Evolutionary conservation across 2,797 vertebrate species (phyloP).

Genomic region (Onychomys torridus): DNA sequence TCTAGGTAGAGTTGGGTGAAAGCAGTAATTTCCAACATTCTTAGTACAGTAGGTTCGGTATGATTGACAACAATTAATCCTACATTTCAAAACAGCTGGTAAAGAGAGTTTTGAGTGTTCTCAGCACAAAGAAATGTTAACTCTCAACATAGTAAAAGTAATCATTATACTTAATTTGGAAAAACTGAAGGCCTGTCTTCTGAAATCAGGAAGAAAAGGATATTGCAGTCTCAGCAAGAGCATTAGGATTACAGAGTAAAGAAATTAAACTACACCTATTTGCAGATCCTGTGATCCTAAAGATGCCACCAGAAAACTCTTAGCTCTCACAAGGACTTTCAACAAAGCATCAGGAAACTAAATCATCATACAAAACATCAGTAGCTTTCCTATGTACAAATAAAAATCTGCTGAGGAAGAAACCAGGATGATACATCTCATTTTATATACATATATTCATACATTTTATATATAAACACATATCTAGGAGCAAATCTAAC

Average conservation of each 20-base stretch:
- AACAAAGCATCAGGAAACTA: not conserved
- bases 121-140: not conserved
- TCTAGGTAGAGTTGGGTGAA: not conserved
- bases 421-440: too few relatives aligned
- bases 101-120: not conserved
- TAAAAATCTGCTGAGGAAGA: not conserved
- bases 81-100: not conserved
- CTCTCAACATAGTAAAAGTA: not conserved
- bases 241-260: not conserved
- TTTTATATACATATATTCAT: too few relatives aligned
- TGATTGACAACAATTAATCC: not conserved
- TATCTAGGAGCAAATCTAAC: not conserved
- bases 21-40: not conserved
- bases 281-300: not conserved
- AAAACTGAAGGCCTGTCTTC: not conserved
- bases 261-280: not conserved
- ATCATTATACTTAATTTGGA: not conserved
- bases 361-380: not conserved
- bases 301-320: not conserved
- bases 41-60: not conserved
- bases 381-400: not conserved
- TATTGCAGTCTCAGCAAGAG: not conserved
- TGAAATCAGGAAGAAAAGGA: not conserved
- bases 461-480: not conserved
- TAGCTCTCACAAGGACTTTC: not conserved